Percentiles rank a stretch among this genome's conserved stretches.
Evolutionary conservation across 2,113 vertebrate species (phyloP).

Genomic region (Paratilapia polleni): DNA sequence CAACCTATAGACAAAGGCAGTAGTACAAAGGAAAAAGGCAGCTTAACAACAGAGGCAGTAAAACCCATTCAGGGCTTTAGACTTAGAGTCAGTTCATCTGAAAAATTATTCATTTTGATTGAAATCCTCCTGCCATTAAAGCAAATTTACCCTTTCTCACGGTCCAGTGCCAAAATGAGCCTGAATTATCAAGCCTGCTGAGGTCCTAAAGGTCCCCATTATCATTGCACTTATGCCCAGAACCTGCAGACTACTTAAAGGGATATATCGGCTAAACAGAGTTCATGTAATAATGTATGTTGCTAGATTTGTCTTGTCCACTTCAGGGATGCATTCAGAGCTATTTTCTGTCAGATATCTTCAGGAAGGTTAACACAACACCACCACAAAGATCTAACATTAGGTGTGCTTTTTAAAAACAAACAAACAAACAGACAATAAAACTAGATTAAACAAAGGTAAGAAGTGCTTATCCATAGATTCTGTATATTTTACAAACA

Average conservation of each 20-base stretch:
- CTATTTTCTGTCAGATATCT: conserved; percentile 10
- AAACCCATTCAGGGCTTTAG: conserved; percentile 17
- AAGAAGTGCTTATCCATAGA: conserved; percentile 16
- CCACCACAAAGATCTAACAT: conserved; percentile 24
- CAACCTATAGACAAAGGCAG: conserved; percentile 39
- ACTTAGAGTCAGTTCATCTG: conserved; percentile 3
- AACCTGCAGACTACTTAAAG: conserved; percentile 64
- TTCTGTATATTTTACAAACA: conserved; percentile 42
- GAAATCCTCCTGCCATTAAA: neutral
- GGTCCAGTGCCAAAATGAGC: conserved; percentile 2
- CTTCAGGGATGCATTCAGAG: conserved; percentile 2
- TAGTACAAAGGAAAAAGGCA: conserved; percentile 42
- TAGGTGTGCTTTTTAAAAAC: neutral
- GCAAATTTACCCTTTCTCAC: neutral
- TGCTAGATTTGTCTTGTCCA: conserved; percentile 18
- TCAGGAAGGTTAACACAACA: conserved; percentile 34
- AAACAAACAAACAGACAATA: neutral
- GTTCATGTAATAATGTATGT: conserved; percentile 5
- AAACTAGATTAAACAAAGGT: conserved; percentile 30
- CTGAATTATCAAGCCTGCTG: neutral
- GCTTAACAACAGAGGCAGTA: conserved; percentile 50
- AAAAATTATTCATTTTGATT: conserved; percentile 1
- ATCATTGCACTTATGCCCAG: conserved; percentile 68
- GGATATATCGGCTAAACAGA: conserved; percentile 33
- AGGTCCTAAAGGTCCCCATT: conserved; percentile 7